Evolutionary conservation across 2,888 invertebrate genomes (phyloP), one percentile per base, ranked within the genome.

Genomic region (Pyrochroa serraticornis): DNA sequence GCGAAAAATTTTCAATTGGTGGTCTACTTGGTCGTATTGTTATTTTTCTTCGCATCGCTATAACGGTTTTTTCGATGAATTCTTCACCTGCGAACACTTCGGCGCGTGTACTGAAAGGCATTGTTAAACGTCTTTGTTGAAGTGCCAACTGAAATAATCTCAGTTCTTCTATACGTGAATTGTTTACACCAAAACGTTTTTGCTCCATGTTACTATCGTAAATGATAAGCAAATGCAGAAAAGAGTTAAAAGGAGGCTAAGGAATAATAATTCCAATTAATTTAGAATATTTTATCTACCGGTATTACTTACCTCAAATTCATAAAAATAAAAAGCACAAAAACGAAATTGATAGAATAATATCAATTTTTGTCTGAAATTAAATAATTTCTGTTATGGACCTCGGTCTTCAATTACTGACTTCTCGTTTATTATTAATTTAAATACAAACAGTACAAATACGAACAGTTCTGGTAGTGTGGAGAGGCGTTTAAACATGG

Each of bases 381-480:
- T 22, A 2, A 22, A 22, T 5, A 5, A 22, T 5, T 22, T 22
- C 42, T 50, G 50, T 50, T 50, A 42, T 50, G 42, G 41, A 50
- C 2, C 41, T 50, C 14, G 35, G 34, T 50, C 35, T 51, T 51
- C 37, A 14, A 51, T 51, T 43, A 51, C 43, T 43, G 51, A 50
- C 43, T 51, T 51, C 43, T 51, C 51, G 50, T 50, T 50, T 50
- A 43, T 50, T 50, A 50, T 36, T 50, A 50, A 51, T 51, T 51
- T 43, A 36, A 51, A 50, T 50, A 36, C 48, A 48, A 33, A 42
- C 34, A 43, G 43, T 42, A 42, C 35, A 42, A 50, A 42, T 43
- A 50, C 50, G 36, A 42, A 50, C 50, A 50, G 50, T 35, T 50
- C 50, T 42, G 22, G 22, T 34, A 48, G 31, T 38, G 39, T 22